Base-by-base conservation (phyloP, 2,797 vertebrate genomes). In the Salarias fasciatus region DNA sequence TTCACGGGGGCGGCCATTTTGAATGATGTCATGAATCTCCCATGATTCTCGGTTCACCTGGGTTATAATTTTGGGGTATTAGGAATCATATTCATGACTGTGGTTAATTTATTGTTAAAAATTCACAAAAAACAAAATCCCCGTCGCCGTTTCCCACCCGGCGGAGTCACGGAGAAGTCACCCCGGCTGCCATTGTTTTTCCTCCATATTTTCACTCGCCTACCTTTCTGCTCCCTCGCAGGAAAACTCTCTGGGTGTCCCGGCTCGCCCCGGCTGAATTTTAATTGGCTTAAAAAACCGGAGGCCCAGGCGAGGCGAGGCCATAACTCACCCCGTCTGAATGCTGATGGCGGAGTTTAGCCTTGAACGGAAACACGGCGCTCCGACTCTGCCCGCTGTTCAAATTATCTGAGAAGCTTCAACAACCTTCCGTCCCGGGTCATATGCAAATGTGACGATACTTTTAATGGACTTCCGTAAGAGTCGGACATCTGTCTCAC, bases 261-360 rank as follows among this genome's bases (percentile, higher is more conserved):
- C 53, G 54, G 36, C 44, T 50, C 18, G 18, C 18, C 18, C 18
- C 71, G 59, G 64, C 55, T 6, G 71, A 77, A 82, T 86, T 63
- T 67, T 60, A 70, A 84, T 84, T 75, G 49, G 31, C 35, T 65
- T 77, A 73, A 53, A n/a, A 71, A 77, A 24, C 63, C 59, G 56
- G 31, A 69, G 64, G 79, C 67, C 69, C 63, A 1, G 43, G 44
- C 38, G 3, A 77, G 71, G 69, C 73, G 30, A 80, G 77, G 69
- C 73, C 48, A 80, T 75, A 76, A 72, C 78, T 88, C 75, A 80
- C 77, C 68, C 71, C 61, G 73, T 75, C 63, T 77, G 77, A 80
- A 85, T 80, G 73, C 72, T 75, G 79, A 82, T 85, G 80, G 62
- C 68, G 40, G 53, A 81, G 58, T 77, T 79, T 63, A 68, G 71